phyloP scores from a whole-genome alignment of 1,140 invertebrate species.

The Heterodera schachtii region DNA sequence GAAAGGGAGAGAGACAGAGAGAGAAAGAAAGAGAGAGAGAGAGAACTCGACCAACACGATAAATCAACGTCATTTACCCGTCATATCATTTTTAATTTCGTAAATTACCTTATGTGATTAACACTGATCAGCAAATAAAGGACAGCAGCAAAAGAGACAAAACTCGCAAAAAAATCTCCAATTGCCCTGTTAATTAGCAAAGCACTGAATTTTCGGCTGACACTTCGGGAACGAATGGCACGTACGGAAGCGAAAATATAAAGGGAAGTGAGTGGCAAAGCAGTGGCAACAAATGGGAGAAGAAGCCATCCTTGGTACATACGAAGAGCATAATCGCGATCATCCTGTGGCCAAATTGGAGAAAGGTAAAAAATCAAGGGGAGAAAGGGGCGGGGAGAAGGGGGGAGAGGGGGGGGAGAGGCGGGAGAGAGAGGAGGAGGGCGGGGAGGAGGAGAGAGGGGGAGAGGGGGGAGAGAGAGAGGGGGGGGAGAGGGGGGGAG shows the following conservation, averaged over 20 bases:
- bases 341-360: not conserved
- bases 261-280: constrained; percentile 44
- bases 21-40: too few relatives aligned
- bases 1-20: too few relatives aligned
- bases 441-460: too few relatives aligned
- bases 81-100: too few relatives aligned
- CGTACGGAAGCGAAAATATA: constrained; percentile 47
- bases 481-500: too few relatives aligned
- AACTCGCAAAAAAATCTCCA: constrained; percentile 42
- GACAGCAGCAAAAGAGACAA: constrained; percentile 9
- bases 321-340: constrained; percentile 20
- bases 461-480: too few relatives aligned
- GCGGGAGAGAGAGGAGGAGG: too few relatives aligned
- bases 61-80: too few relatives aligned
- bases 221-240: constrained; percentile 45
- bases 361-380: not conserved
- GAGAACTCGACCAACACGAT: too few relatives aligned
- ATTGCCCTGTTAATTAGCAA: constrained; percentile 51
- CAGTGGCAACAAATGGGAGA: constrained; percentile 46
- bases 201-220: constrained; percentile 54
- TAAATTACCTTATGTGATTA: not conserved
- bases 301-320: constrained; percentile 51
- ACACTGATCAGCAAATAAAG: constrained; percentile 15
- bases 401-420: too few relatives aligned
- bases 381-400: too few relatives aligned